Percentiles rank a stretch among this genome's conserved stretches.
phyloP scores from a whole-genome alignment of 1,140 invertebrate species.

The Aphidius gifuensis region DNA sequence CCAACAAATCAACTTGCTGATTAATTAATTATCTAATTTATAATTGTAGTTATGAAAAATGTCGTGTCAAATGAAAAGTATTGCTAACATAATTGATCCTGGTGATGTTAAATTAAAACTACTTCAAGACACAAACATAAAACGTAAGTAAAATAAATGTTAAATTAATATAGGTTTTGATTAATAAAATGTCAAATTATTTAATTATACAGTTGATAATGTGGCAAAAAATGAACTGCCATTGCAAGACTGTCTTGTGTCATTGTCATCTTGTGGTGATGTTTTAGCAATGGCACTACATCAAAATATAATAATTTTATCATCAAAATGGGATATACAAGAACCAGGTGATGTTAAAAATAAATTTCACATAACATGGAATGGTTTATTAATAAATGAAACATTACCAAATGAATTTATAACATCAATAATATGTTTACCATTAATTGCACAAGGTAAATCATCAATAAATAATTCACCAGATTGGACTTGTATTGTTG shows the following conservation, averaged over 20 bases:
- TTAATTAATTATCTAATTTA: too few relatives aligned
- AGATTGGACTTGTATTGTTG: conserved; percentile 90
- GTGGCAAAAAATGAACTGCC: conserved; percentile 44
- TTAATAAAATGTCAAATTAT: background rate
- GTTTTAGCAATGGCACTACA: conserved; percentile 45
- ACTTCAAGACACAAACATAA: background rate
- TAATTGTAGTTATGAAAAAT: background rate
- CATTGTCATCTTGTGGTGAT: conserved; percentile 47
- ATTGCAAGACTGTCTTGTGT: conserved; percentile 44
- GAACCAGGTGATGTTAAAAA: conserved; percentile 52
- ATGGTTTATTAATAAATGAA: conserved; percentile 36
- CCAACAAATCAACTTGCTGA: too few relatives aligned
- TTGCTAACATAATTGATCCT: conserved; percentile 1
- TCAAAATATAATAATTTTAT: conserved; percentile 48
- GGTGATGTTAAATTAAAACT: conserved; percentile 1
- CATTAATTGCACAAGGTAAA: conserved; percentile 68
- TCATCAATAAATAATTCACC: conserved; percentile 65
- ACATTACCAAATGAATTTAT: conserved; percentile 55
- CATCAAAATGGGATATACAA: conserved; percentile 56
- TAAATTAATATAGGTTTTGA: background rate
- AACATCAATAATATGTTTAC: conserved; percentile 60
- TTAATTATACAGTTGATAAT: conserved; percentile 30
- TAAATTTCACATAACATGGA: conserved; percentile 53
- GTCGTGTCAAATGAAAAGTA: conserved; percentile 9
- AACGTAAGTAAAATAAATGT: background rate